phyloP scores from a whole-genome alignment of 2,113 vertebrate genomes.

The Cyphomyrus discorhynchus region DNA sequence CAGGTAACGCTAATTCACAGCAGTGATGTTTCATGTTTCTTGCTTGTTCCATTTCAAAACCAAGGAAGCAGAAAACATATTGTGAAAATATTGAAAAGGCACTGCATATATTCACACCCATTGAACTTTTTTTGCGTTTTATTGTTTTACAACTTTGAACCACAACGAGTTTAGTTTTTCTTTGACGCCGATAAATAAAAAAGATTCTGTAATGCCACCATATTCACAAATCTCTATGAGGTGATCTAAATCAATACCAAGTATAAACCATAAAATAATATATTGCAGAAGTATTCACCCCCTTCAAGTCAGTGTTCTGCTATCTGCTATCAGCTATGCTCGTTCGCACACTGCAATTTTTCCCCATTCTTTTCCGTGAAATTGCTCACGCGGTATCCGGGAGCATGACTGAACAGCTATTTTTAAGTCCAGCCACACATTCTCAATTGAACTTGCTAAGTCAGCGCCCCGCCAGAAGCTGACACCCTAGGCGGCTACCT shows the following conservation, averaged over 20 bases:
- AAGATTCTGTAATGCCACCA: not conserved
- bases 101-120: not conserved
- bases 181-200: not conserved
- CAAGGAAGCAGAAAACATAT: not conserved
- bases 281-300: not conserved
- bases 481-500: not conserved
- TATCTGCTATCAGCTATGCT: not conserved
- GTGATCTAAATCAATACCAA: not conserved
- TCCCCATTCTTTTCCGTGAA: not conserved
- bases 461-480: not conserved
- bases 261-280: not conserved
- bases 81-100: not conserved
- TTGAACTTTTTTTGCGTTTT: not conserved
- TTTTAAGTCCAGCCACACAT: not conserved
- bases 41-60: not conserved
- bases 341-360: not conserved
- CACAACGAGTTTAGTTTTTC: not conserved
- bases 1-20: conserved; percentile 57
- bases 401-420: not conserved
- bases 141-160: not conserved
- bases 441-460: not conserved
- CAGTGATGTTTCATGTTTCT: not conserved
- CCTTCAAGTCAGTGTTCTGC: not conserved
- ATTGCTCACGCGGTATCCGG: not conserved
- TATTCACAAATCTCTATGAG: not conserved